A percentile compares a stretch with the other conserved stretches of the same genome.
phyloP scores from a whole-genome alignment of 2,797 vertebrate genomes.

The Sebastes kiyomatsui region DNA sequence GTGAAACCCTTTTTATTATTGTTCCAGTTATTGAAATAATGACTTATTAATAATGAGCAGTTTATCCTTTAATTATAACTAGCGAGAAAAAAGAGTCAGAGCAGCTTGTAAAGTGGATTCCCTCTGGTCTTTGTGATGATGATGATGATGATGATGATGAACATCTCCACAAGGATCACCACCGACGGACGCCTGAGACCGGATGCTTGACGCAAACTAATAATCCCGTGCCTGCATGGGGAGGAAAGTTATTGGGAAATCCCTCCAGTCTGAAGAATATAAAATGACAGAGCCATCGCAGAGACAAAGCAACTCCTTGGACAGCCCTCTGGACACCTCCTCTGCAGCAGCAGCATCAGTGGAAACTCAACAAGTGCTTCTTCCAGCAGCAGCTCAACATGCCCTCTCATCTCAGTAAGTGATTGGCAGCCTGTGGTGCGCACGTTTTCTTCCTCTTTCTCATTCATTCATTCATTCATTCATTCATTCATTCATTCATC shows the following conservation, averaged over 20 bases:
- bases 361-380: conserved; percentile 34
- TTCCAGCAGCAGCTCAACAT: conserved; percentile 45
- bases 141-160: background rate
- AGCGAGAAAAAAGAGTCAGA: background rate
- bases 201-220: conserved; percentile 29
- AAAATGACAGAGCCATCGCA: conserved; percentile 45
- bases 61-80: background rate
- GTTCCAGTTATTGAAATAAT: too few relatives aligned
- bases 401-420: conserved; percentile 63
- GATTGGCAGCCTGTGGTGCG: background rate
- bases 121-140: background rate
- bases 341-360: conserved; percentile 33
- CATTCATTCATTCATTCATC: background rate
- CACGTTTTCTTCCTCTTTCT: conserved; percentile 31
- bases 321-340: background rate
- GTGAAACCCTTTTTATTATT: too few relatives aligned
- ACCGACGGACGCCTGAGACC: background rate
- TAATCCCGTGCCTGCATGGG: background rate
- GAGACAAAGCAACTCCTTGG: conserved; percentile 9
- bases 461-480: conserved; percentile 19
- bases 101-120: background rate
- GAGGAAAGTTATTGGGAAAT: conserved; percentile 56
- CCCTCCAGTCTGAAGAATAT: conserved; percentile 59
- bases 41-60: background rate
- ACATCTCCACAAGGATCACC: background rate